Conservation (phyloP, 2,888 invertebrate genomes). For the Torymus tubicola region DNA sequence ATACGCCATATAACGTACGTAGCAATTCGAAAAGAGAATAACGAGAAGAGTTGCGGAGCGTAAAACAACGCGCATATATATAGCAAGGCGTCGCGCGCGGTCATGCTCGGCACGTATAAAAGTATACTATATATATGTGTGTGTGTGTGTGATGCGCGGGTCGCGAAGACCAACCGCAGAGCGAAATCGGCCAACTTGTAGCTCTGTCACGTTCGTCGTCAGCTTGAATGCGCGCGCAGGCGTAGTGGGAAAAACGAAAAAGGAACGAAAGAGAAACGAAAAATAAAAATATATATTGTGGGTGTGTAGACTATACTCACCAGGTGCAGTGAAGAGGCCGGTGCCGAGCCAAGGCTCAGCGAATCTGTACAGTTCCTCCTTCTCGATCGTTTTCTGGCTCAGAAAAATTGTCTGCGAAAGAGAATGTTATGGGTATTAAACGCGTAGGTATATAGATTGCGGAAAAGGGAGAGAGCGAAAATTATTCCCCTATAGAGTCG, state of each 20-base stretch:
- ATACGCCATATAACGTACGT: no score
- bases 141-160: no score
- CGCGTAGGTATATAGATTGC: no score
- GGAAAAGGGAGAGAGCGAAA: no score
- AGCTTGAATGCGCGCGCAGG: not conserved
- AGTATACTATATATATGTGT: no score
- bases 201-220: slow-evolving; percentile 61
- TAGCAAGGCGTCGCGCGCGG: slow-evolving; percentile 2
- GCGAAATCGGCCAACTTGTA: slow-evolving; percentile 61
- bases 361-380: slow-evolving; percentile 64
- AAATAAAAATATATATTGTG: not conserved
- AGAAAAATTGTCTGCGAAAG: slow-evolving; percentile 59
- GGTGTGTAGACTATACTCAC: slow-evolving; percentile 54
- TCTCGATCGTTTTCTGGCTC: slow-evolving; percentile 66
- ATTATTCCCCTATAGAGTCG: no score
- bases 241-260: not conserved
- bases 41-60: not conserved
- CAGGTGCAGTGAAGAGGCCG: slow-evolving; percentile 67
- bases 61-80: not conserved
- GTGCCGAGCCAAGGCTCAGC: slow-evolving; percentile 64
- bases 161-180: not conserved
- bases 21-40: not conserved
- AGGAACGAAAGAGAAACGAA: not conserved
- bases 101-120: slow-evolving; percentile 46
- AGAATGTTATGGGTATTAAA: no score